Base-by-base conservation (phyloP, 2,113 vertebrate species). In the Atractosteus spatula region DNA sequence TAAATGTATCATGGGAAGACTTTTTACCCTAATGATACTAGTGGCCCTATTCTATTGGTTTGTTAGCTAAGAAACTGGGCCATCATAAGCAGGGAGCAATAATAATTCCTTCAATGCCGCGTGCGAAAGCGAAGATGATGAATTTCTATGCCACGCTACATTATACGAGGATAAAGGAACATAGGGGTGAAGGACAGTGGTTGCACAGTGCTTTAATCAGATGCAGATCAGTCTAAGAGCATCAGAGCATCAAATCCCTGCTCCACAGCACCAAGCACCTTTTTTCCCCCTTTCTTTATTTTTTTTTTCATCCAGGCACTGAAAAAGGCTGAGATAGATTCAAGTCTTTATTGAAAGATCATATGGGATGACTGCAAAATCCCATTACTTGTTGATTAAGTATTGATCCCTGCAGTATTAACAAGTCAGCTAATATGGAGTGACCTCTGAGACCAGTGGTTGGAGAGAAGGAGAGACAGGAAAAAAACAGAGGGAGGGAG, bases 371-470 rank as follows among this genome's bases (percentile, higher is more conserved):
- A 96, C 95, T 96, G 94, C 93, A 93, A 96, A 98, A 98, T 97
- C 95, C 96, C 95, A 98, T 98, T 98, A 98, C 94, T 98, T 97
- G 96, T 98, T 99, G 96, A 99, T 99, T 98, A 98, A 98, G 95
- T 99, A 99, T 99, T 98, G 97, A 99, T 99, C 95, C 92, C 77
- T 84, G 91, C 77, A 83, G 96, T 98, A 99, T 99, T 98, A 99
- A 99, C 97, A 98, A 98, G 96, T 95, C 95, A 97, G 95, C 95
- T 98, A 97, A 99, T 97, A 97, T 95, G 93, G 94, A 92, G 92
- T 93, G 94, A 96, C 96, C 96, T 94, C 91, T 92, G 95, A 96
- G 96, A 96, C 96, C 94, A 94, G 88, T 91, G 95, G 94, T 93
- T 93, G 86, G 89, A 86, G 76, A 72, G 80, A 74, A 82, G 86